Evolutionary conservation across 1,140 invertebrate species (phyloP), one percentile per base, ranked within the genome.

Genomic region (Pantala flavescens): DNA sequence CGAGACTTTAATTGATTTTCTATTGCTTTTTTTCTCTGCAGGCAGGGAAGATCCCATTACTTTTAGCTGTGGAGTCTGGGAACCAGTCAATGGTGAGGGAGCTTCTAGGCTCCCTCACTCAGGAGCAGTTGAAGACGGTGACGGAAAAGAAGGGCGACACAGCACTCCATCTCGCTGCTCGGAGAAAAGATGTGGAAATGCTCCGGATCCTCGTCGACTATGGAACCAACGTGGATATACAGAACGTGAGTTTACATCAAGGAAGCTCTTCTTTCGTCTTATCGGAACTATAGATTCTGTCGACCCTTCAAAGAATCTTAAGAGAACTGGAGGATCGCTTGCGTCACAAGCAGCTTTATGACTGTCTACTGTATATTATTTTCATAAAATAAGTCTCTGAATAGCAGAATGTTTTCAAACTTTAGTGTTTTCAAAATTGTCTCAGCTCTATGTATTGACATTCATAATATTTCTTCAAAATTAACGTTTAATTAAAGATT

Each of bases 51-150:
- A 93, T 97, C 79, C 96, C 97, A 77, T 85, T 99, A 78, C 90
- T 98, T 79, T 84, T 96, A 78, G 95, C 97, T 36, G 91, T 98
- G 73, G 95, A 98, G 82, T 90, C 91, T 43, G 96, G 96, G 16
- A 98, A 97, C 83, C 90, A 95, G 81, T 92, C 92, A 73, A 95
- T 97, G 87, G 93, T 93, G 79, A 88, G 92, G 77, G 96, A 98
- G 84, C 86, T 98, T 23, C 86, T 99, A 73, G 87, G 90, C 79
- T 88, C 91, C 81, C 87, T 93, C 87, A 90, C 93, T 76, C 85
- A 91, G 76, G 92, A 94, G 81, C 90, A 94, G 83, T 83, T 93
- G 36, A 63, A 63, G 49, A 88, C 89, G 84, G 87, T 90, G 74
- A 87, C 89, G 43, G 90, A 90, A 19, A 88, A 88, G 63, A 88